phyloP scores from a whole-genome alignment of 2,113 vertebrate species.

The Puntigrus tetrazona region DNA sequence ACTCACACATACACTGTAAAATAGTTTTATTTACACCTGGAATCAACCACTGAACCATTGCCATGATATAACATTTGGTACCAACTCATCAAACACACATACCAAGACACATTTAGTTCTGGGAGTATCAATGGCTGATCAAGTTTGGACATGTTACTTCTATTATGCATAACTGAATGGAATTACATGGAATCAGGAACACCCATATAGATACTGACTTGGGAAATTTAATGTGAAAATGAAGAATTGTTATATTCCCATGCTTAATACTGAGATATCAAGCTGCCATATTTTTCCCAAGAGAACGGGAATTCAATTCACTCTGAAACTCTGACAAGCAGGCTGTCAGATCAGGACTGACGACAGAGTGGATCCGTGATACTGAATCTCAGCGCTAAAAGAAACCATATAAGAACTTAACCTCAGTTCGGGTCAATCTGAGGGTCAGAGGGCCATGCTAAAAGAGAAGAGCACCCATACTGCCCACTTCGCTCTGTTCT shows the following conservation, averaged over 20 bases:
- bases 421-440: slow-evolving; percentile 29
- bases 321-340: neutral
- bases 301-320: neutral
- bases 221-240: neutral
- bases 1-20: slow-evolving; percentile 18
- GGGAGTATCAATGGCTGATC: neutral
- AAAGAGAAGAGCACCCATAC: slow-evolving; percentile 97
- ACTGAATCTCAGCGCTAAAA: slow-evolving; percentile 43
- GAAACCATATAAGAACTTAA: slow-evolving; percentile 29
- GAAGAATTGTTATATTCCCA: slow-evolving; percentile 28
- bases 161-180: neutral
- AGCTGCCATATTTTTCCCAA: slow-evolving; percentile 25
- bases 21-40: slow-evolving; percentile 51
- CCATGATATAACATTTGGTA: slow-evolving; percentile 28
- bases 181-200: neutral
- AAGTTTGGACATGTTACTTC: slow-evolving; percentile 1
- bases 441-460: slow-evolving; percentile 67
- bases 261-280: slow-evolving; percentile 33
- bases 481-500: slow-evolving; percentile 99
- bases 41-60: slow-evolving; percentile 21
- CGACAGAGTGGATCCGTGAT: neutral
- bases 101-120: slow-evolving; percentile 8
- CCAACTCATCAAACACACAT: slow-evolving; percentile 33
- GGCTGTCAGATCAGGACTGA: slow-evolving; percentile 2
- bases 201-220: neutral